Conservation (phyloP, 2,888 invertebrate genomes). For the Linhomoeus sp. region DNA sequence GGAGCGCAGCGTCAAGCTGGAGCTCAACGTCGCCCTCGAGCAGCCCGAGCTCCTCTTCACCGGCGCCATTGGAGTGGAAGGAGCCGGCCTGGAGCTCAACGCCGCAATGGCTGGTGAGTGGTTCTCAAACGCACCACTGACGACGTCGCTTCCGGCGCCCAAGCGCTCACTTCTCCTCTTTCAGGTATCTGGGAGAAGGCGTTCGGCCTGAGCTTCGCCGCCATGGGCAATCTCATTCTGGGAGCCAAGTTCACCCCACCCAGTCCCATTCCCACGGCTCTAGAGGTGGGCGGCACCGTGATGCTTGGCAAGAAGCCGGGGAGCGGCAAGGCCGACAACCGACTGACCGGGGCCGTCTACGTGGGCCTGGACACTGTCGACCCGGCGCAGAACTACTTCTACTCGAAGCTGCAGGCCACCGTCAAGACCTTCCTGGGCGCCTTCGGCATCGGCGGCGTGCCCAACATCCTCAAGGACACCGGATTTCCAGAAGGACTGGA, state of each 20-base stretch:
- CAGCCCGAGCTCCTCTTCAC: neutral
- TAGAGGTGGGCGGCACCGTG: neutral
- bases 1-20: neutral
- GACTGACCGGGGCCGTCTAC: neutral
- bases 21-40: neutral
- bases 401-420: neutral
- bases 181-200: neutral
- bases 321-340: neutral
- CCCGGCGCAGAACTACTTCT: neutral
- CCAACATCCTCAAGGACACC: no score
- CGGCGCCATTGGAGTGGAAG: neutral
- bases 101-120: neutral
- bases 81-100: neutral
- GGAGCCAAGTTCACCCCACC: neutral
- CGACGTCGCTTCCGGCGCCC: no score
- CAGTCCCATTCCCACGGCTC: neutral
- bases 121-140: no score
- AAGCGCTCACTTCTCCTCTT: no score
- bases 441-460: no score
- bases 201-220: neutral
- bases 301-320: neutral
- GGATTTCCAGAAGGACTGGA: no score
- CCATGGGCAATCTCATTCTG: neutral
- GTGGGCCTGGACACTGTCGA: neutral
- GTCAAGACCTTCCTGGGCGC: neutral